Evolutionary conservation across 2,888 invertebrate genomes (phyloP), one percentile per base, ranked within the genome.

Genomic region (Apocheima hispidaria): DNA sequence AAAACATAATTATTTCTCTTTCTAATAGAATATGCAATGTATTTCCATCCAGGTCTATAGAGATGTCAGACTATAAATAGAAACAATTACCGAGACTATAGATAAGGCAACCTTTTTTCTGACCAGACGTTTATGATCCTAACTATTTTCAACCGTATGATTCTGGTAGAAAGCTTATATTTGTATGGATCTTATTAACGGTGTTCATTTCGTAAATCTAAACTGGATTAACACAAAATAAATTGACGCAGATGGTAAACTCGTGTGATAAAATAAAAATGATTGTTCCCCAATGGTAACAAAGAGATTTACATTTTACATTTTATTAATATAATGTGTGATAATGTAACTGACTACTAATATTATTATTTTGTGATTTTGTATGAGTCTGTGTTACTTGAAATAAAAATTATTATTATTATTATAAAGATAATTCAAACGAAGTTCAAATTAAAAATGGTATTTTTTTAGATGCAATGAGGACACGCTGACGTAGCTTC

Each of bases 221-320:
- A 58, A 77, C 72, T 70, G 57, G 75, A 72, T 26, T 66, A 72
- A 71, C 36, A 16, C 36, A 36, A n/a, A n/a, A 3, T 50, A 21
- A 0, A 6, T 23, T 18, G 16, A 5, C 12, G 14, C 23, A 50
- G 50, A 50, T 1, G 12, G 2, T 20, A 6, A 48, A 48, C 33
- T 33, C 9, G 20, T 3, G 4, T 18, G 1, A 20, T 20, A 20
- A n/a, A n/a, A n/a, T n/a, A n/a, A n/a, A n/a, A n/a, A n/a, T n/a
- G n/a, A n/a, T n/a, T n/a, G n/a, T n/a, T n/a, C n/a, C n/a, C n/a
- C n/a, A n/a, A n/a, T n/a, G n/a, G n/a, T n/a, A n/a, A n/a, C n/a
- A n/a, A n/a, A n/a, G n/a, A n/a, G n/a, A n/a, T n/a, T n/a, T n/a
- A n/a, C n/a, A n/a, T n/a, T n/a, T n/a, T n/a, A n/a, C n/a, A n/a